Evolutionary conservation across 2,113 vertebrate species (phyloP), one percentile per base, ranked within the genome.

Genomic region (Blennius ocellaris): DNA sequence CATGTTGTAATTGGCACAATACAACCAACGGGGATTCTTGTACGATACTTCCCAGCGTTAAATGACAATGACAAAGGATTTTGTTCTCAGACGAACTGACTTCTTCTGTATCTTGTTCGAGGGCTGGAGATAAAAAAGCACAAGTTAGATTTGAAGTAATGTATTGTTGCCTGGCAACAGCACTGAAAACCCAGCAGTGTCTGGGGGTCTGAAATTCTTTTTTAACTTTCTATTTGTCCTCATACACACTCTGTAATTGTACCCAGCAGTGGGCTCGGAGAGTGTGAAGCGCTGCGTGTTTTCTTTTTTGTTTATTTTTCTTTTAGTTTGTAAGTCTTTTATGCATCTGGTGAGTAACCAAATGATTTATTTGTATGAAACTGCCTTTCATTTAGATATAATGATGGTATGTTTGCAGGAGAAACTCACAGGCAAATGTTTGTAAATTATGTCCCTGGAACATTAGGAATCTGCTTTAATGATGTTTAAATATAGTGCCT

Each of bases 91-190:
- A 74, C 73, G 76, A 83, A 84, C 62, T 80, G 75, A 69, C 61
- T 66, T 76, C 80, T 69, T 82, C 67, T 82, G 55, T 61, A 69
- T 82, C 74, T 50, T 48, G 53, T 81, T 75, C 74, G 77, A 41
- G 72, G 86, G 85, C 66, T 30, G 21, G 39, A 87, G 88, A 91
- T 90, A 83, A 85, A 89, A 90, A 90, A 73, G 75, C 49, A 82
- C 67, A 90, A 86, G 85, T 93, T 90, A 78, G 78, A 88, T 88
- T 87, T 88, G 78, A 90, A 87, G 82, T 80, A 90, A 90, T 89
- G 87, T 86, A 88, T 85, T 81, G 94, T 94, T 94, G 93, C 94
- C 84, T 89, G 88, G 93, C 92, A 94, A 94, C 94, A 90, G 81
- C 78, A 86, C 50, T 81, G 80, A 84, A 84, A 87, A 90, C 78